Base-by-base conservation (phyloP, 2,113 vertebrate species). In the Hemibagrus wyckioides region DNA sequence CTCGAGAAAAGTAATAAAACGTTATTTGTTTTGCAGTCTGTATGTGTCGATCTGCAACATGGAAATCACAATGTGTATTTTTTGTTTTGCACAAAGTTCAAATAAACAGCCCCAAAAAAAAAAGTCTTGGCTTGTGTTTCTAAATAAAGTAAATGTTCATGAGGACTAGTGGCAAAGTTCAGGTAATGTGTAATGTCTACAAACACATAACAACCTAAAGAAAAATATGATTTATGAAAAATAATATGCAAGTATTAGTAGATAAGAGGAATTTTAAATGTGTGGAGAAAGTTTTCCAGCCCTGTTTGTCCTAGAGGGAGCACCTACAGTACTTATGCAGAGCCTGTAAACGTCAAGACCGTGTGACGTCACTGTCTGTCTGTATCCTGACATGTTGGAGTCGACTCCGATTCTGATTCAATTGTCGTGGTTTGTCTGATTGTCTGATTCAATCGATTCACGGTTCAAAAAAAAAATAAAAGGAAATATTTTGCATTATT, bases 31-130 rank as follows among this genome's bases (percentile, higher is more conserved):
- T 83, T 56, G 25, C 39, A 10, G 36, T 36, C 39, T 77, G 48
- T 39, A 14, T 41, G 71, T 15, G 65, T 65, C 8, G 69, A 73
- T 83, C 21, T 79, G 73, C 73, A 48, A 6, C 67, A 52, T 79
- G 56, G 54, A 21, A 86, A 28, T 67, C 52, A 48, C 59, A 28
- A 8, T 57, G 36, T 54, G 23, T 57, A 57, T 71, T 71, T 41
- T 75, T 54, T 83, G 19, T 83, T 79, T 30, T 79, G 81, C 30
- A n/a, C 25, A 65, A 63, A 30, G 25, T 65, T 83, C 73, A 83
- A 85, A 86, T 84, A 88, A 90, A 86, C 23, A 65, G 25, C 57
- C 41, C n/a, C n/a, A n/a, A n/a, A 36, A 80, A 67, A 71, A 63
- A 25, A 75, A 14, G 33, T 75, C 85, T 80, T 33, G 25, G 48